Evolutionary conservation across 2,888 invertebrate species (phyloP).

Genomic region (Ariolimax columbianus): DNA sequence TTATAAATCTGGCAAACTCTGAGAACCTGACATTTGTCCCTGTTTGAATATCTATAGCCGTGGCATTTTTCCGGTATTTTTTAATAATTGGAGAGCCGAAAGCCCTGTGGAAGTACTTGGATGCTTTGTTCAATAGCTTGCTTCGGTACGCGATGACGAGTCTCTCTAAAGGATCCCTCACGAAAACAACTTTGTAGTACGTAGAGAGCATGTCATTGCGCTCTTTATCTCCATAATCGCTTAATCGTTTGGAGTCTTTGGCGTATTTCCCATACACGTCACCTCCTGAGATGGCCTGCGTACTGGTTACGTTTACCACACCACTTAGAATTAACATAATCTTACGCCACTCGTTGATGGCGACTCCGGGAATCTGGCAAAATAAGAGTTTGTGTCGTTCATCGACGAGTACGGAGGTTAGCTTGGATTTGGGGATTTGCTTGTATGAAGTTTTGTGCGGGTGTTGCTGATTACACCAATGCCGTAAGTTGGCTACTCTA

Average conservation of each 20-base stretch:
- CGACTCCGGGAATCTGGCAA: conserved; percentile 93
- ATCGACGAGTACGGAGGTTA: conserved; percentile 82
- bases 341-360: conserved; percentile 96
- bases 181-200: conserved; percentile 90
- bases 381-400: conserved; percentile 90
- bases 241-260: conserved; percentile 52
- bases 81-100: conserved; percentile 64
- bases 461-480: conserved; percentile 56
- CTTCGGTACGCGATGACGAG: conserved; percentile 91
- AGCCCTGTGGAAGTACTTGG: conserved; percentile 79
- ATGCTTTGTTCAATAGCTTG: conserved; percentile 83
- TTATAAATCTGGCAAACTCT: conserved; percentile 57
- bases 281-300: conserved; percentile 53
- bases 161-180: conserved; percentile 92
- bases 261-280: conserved; percentile 58
- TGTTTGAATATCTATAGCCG: conserved; percentile 51
- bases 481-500: conserved; percentile 53
- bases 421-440: conserved; percentile 48
- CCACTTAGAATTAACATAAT: conserved; percentile 89
- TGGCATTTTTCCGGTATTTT: conserved; percentile 52
- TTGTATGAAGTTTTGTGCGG: conserved; percentile 42
- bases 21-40: conserved; percentile 56
- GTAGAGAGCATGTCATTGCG: conserved; percentile 47
- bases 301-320: conserved; percentile 54
- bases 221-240: conserved; percentile 49